Conservation (phyloP, 2,888 invertebrate species). For the Timema podura region DNA sequence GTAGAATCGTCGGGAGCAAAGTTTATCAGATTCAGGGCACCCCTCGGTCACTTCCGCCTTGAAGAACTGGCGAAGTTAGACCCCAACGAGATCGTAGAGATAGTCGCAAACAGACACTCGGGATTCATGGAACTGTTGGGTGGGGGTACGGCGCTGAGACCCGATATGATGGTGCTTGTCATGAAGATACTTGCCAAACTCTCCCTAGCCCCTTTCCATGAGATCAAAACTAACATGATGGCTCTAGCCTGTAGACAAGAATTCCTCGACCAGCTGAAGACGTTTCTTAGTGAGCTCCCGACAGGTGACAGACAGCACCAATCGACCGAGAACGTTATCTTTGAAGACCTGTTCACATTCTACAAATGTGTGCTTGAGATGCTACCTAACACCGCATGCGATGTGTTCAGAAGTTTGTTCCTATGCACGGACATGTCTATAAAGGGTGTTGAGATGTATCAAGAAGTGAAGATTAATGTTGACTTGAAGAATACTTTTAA, state of each 20-base stretch:
- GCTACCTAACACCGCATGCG: constrained; percentile 39
- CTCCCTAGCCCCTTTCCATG: constrained; percentile 40
- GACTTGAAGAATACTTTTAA: constrained; percentile 15
- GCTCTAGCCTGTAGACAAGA: constrained; percentile 30
- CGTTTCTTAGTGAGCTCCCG: constrained; percentile 33
- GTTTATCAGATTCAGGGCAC: too few species aligned
- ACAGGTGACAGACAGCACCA: constrained; percentile 30
- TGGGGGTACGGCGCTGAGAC: constrained; percentile 42
- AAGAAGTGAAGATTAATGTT: constrained; percentile 19
- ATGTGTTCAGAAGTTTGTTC: constrained; percentile 38
- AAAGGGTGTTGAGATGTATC: constrained; percentile 33
- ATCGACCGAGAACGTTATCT: constrained; percentile 35
- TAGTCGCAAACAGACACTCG: constrained; percentile 42
- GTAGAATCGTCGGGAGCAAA: too few species aligned
- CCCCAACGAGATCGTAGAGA: constrained; percentile 45
- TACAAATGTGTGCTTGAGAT: constrained; percentile 43
- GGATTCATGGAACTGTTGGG: constrained; percentile 48
- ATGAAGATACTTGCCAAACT: constrained; percentile 47
- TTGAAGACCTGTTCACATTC: constrained; percentile 35
- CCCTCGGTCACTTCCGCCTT: constrained; percentile 47
- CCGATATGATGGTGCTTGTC: constrained; percentile 50
- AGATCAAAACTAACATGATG: constrained; percentile 33
- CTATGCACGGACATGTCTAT: constrained; percentile 35
- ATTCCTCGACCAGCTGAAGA: constrained; percentile 34
- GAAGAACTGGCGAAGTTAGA: constrained; percentile 46